Evolutionary conservation across 2,113 vertebrate species (phyloP), one percentile per base, ranked within the genome.

Genomic region (Lepisosteus oculatus): DNA sequence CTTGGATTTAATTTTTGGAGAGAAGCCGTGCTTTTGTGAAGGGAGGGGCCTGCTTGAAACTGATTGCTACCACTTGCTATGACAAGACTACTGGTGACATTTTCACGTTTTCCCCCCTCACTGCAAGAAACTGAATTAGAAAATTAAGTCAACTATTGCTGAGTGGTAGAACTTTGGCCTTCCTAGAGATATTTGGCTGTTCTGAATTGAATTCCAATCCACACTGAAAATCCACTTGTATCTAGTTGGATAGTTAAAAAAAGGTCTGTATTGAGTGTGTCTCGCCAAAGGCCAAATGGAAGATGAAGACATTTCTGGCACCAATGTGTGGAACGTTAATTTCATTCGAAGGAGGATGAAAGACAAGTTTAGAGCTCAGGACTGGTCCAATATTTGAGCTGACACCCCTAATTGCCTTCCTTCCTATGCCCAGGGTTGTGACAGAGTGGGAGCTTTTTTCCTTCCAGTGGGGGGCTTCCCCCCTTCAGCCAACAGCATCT

Each of bases 1-100:
- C 13, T 67, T 80, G 67, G 43, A 72, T 71, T 69, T 74, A 59
- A 63, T 57, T 43, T 68, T 59, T 8, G 11, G 67, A 41, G 15
- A 6, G 9, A 17, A 41, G 54, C 47, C 5, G 47, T 5, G 9
- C 9, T 51, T 51, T 9, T 51, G 47, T 51, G 47, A 5, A 3
- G 5, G 13, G 63, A 6, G 12, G 15, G 61, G 29, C 17, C n/a
- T n/a, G 8, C 8, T 12, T 47, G 43, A 44, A 43, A 8, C 43
- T 6, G 43, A 43, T 44, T 66, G 12, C 1, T 51, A 51, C 47
- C 5, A 51, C 47, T 51, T 9, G 9, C 47, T 51, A 9, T 6
- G 47, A 9, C 5, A 51, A 51, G 5, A 5, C 5, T 51, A 51
- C 47, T 6, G 47, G 47, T 6, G 47, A 51, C 47, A 51, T 29